Evolutionary conservation across 1,140 invertebrate species (phyloP).

Genomic region (Philopotamus ludificatus): DNA sequence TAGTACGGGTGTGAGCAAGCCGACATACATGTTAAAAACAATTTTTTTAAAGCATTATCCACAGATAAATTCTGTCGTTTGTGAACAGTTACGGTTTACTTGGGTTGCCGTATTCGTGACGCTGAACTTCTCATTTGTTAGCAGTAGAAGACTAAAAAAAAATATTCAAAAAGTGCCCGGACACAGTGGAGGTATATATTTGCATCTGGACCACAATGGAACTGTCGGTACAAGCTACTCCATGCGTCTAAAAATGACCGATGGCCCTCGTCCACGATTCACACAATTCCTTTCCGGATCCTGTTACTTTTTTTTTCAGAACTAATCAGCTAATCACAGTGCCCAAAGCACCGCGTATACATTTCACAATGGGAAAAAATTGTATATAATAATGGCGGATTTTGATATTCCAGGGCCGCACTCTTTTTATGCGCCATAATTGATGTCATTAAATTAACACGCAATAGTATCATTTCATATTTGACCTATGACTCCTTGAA

Average conservation of each 20-base stretch:
- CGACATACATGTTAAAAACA: slow-evolving; percentile 5
- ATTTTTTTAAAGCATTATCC: background rate
- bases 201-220: slow-evolving; percentile 19
- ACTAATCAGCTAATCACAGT: too few species aligned
- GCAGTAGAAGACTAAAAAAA: too few species aligned
- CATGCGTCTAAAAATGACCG: too few species aligned
- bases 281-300: too few species aligned
- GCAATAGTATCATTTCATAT: slow-evolving; percentile 19
- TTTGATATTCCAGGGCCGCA: slow-evolving; percentile 4
- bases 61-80: slow-evolving; percentile 5
- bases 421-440: background rate
- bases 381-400: too few species aligned
- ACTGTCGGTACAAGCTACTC: slow-evolving; percentile 20
- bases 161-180: too few species aligned
- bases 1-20: background rate
- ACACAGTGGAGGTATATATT: too few species aligned
- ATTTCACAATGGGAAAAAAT: too few species aligned
- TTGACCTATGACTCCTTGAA: slow-evolving; percentile 1
- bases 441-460: background rate
- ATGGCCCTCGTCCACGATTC: too few species aligned
- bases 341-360: too few species aligned
- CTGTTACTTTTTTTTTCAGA: too few species aligned
- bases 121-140: slow-evolving; percentile 2
- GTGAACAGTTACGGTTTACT: too few species aligned
- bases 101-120: background rate